Evolutionary conservation across 2,797 vertebrate genomes (phyloP).

Genomic region (Cuniculus paca): DNA sequence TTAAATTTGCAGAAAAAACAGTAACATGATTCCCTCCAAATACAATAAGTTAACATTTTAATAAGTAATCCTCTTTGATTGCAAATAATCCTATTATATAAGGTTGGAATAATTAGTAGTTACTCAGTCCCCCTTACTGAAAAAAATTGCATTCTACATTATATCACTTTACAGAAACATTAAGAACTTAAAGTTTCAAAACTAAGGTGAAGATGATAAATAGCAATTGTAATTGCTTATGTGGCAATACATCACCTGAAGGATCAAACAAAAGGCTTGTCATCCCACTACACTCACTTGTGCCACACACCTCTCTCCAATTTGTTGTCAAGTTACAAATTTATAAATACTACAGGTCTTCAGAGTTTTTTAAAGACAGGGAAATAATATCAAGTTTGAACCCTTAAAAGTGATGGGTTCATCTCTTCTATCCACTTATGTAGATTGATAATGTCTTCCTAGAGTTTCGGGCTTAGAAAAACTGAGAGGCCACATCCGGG

Average conservation of each 20-base stretch:
- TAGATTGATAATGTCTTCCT: background rate
- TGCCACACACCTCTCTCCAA: background rate
- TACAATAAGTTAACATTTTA: background rate
- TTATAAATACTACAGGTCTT: background rate
- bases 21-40: background rate
- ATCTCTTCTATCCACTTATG: background rate
- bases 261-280: background rate
- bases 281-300: background rate
- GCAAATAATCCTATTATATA: background rate
- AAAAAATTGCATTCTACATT: background rate
- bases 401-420: background rate
- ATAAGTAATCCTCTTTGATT: background rate
- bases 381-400: background rate
- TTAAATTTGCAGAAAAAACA: background rate
- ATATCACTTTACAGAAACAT: background rate
- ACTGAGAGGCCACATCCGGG: background rate
- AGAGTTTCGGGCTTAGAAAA: background rate
- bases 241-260: background rate
- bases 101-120: background rate
- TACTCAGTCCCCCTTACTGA: background rate
- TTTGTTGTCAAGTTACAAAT: conserved; percentile 38
- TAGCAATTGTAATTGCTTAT: background rate
- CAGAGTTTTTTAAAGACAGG: background rate
- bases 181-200: conserved; percentile 38
- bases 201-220: conserved; percentile 15